phyloP scores from a whole-genome alignment of 2,888 invertebrate genomes.

The Rhodophaea formosa region DNA sequence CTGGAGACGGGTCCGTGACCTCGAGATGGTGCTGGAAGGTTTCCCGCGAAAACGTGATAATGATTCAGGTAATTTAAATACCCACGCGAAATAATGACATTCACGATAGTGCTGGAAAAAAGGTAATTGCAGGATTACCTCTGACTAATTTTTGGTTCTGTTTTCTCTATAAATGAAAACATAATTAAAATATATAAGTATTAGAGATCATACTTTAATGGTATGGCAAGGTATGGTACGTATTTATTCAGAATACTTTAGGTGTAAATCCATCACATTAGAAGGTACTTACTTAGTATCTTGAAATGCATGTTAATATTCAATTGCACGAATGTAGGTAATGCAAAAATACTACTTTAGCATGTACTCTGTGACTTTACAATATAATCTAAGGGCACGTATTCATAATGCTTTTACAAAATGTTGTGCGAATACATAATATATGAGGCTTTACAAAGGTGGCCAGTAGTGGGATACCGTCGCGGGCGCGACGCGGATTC shows the following conservation, averaged over 20 bases:
- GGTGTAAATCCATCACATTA: too few species aligned
- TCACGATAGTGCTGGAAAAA: neutral
- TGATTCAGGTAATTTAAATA: slow-evolving; percentile 8
- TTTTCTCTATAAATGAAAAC: neutral
- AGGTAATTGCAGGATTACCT: neutral
- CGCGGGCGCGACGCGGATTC: slow-evolving; percentile 56
- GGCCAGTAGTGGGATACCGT: slow-evolving; percentile 40
- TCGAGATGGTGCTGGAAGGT: slow-evolving; percentile 27
- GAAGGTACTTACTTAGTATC: too few species aligned
- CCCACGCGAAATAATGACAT: slow-evolving; percentile 4
- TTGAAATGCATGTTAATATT: neutral
- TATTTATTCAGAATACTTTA: too few species aligned
- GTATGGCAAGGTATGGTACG: too few species aligned
- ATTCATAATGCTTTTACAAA: neutral
- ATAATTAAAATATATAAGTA: too few species aligned
- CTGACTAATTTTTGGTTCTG: neutral
- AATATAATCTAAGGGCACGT: too few species aligned
- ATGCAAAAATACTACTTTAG: too few species aligned
- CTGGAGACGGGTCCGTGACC: slow-evolving; percentile 34
- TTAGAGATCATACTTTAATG: too few species aligned
- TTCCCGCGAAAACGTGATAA: slow-evolving; percentile 9
- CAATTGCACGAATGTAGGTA: too few species aligned
- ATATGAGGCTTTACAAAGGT: slow-evolving; percentile 49
- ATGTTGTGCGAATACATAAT: neutral
- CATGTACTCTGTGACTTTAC: too few species aligned